Evolutionary conservation across 2,888 invertebrate species (phyloP).

Genomic region (Ochropleura leucogaster): DNA sequence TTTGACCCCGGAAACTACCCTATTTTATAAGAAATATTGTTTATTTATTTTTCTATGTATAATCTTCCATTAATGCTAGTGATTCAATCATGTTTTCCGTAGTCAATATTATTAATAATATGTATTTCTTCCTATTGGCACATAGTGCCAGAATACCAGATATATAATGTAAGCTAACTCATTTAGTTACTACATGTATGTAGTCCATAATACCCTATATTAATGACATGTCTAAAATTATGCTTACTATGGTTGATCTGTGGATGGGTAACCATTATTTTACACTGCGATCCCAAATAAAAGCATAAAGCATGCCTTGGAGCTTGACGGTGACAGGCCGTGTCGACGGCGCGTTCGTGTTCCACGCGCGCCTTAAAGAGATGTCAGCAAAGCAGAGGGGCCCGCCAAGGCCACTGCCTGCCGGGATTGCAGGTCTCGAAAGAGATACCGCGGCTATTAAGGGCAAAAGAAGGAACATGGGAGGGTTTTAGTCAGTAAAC

Average conservation of each 20-base stretch:
- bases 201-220: neutral
- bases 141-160: neutral
- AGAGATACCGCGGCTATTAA: no score
- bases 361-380: no score
- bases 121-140: neutral
- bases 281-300: neutral
- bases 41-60: neutral
- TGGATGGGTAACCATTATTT: neutral
- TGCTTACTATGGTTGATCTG: neutral
- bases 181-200: neutral
- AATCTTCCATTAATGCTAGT: slow-evolving; percentile 15
- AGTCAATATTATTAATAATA: neutral
- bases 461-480: no score
- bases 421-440: no score
- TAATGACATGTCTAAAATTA: neutral
- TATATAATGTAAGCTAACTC: neutral
- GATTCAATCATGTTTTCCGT: slow-evolving; percentile 6
- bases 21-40: no score
- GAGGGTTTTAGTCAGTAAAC: no score
- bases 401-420: no score
- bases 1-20: no score
- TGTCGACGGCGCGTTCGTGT: no score
- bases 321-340: no score
- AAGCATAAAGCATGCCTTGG: no score
- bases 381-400: no score